Evolutionary conservation across 2,888 invertebrate species (phyloP).

Genomic region (Augochlorella aurata): DNA sequence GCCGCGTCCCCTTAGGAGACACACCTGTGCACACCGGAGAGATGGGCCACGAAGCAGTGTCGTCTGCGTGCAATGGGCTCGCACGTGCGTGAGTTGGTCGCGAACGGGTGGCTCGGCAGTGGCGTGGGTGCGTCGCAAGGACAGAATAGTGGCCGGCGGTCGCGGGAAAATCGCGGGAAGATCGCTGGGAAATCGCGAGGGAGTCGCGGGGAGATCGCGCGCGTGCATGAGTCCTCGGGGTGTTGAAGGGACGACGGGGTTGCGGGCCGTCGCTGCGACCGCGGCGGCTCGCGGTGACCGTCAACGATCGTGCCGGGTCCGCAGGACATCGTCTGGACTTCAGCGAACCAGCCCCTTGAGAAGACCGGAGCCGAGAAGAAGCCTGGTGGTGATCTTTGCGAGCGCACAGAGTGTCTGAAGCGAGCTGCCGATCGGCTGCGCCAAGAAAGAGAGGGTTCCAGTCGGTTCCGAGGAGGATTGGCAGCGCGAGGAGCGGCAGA

Average conservation of each 20-base stretch:
- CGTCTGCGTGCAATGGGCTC: conserved; percentile 21
- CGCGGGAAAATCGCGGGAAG: not conserved
- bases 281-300: conserved; percentile 24
- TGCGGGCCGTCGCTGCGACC: conserved; percentile 36
- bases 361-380: too few relatives aligned
- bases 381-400: too few relatives aligned
- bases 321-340: conserved; percentile 23
- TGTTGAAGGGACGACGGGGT: conserved; percentile 48
- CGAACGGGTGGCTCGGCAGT: conserved; percentile 39
- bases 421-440: too few relatives aligned
- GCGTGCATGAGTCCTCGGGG: conserved; percentile 58
- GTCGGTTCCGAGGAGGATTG: not conserved
- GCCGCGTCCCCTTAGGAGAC: not conserved
- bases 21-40: conserved; percentile 3
- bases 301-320: conserved; percentile 50
- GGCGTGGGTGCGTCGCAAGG: conserved; percentile 38
- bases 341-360: too few relatives aligned
- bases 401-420: too few relatives aligned
- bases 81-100: conserved; percentile 45
- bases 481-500: conserved; percentile 20
- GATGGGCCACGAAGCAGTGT: not conserved
- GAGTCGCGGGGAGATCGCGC: not conserved
- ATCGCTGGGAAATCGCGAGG: too few relatives aligned
- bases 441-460: not conserved
- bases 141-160: not conserved